Base-by-base conservation (phyloP, 2,888 invertebrate genomes). In the Mystacides longicornis region DNA sequence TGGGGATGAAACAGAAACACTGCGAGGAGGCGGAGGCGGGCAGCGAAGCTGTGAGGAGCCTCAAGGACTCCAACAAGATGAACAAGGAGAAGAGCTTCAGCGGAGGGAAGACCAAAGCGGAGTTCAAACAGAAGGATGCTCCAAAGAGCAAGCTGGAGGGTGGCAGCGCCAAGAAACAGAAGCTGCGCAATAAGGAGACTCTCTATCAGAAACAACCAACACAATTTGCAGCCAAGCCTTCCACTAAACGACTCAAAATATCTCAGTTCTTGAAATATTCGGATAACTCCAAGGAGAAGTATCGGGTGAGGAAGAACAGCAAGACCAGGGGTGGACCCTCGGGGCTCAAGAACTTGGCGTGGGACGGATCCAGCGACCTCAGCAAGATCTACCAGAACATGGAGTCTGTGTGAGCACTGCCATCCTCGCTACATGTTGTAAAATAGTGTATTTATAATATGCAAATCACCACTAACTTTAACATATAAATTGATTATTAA, bases 241-340 rank as follows among this genome's bases (percentile, higher is more conserved):
- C 53, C n/a, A 55, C 46, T 33, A 61, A 61, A 20, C 31, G 61
- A 16, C 47, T 59, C 14, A 61, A 61, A 23, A 53, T 61, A 21
- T 59, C 61, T 5, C 60, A 60, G 45, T 57, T 57, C 20, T 55
- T 61, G 33, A 61, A 61, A 43, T 61, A 61, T 37, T 45, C 57
- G 5, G 61, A 61, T 22, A 58, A 55, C 22, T 49, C 56, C 16
- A 61, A 61, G 33, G 61, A 61, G 37, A 61, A 61, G 46, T 61
- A 57, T 42, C 33, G 60, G 21, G 20, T 71, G 74, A 18, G 74
- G 74, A 65, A 59, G 31, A 48, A 63, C 67, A 37, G 37, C 14
- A 14, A 3, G 14, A 3, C 37, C 3, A 5, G 68, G 74, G 19
- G 67, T 64, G 63, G 74, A 73, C 37, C n/a, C 68, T 76, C 45